Evolutionary conservation across 1,140 invertebrate genomes (phyloP).

Genomic region (Neodiprion virginianus): DNA sequence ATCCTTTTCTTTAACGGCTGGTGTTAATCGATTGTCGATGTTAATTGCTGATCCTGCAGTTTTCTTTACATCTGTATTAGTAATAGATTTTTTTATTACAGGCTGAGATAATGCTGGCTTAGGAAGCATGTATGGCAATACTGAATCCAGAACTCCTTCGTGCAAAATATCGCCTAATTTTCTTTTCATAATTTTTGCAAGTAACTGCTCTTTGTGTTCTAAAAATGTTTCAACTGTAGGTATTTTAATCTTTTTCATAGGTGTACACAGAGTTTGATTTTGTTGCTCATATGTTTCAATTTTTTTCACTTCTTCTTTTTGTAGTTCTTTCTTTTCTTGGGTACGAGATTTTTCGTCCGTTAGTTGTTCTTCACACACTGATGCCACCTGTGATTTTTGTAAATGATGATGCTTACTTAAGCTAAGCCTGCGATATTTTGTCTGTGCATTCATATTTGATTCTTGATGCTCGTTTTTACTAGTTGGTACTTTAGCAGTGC

Average conservation of each 20-base stretch:
- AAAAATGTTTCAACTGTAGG: not conserved
- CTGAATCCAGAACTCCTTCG: conserved; percentile 80
- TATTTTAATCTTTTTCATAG: conserved; percentile 25
- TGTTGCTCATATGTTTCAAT: conserved; percentile 18
- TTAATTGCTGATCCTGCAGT: conserved; percentile 41
- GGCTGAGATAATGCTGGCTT: conserved; percentile 58
- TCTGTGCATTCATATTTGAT: not conserved
- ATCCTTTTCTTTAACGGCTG: conserved; percentile 36
- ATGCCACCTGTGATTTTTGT: not conserved
- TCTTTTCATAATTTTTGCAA: conserved; percentile 53
- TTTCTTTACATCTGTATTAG: conserved; percentile 60
- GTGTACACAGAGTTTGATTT: conserved; percentile 5
- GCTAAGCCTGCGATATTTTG: not conserved
- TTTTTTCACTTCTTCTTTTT: conserved; percentile 24
- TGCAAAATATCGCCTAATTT: conserved; percentile 72
- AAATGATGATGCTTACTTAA: not conserved
- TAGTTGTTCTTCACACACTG: not conserved
- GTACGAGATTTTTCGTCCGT: conserved; percentile 15
- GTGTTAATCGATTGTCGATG: conserved; percentile 30
- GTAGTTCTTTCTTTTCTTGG: not conserved
- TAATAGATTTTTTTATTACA: conserved; percentile 62
- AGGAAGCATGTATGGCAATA: conserved; percentile 73
- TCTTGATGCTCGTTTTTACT: conserved; percentile 12
- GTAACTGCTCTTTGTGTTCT: conserved; percentile 21
- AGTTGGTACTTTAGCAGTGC: conserved; percentile 6